Evolutionary conservation across 2,797 vertebrate species (phyloP), one percentile per base, ranked within the genome.

Genomic region (Mormyrus hasselquistii): DNA sequence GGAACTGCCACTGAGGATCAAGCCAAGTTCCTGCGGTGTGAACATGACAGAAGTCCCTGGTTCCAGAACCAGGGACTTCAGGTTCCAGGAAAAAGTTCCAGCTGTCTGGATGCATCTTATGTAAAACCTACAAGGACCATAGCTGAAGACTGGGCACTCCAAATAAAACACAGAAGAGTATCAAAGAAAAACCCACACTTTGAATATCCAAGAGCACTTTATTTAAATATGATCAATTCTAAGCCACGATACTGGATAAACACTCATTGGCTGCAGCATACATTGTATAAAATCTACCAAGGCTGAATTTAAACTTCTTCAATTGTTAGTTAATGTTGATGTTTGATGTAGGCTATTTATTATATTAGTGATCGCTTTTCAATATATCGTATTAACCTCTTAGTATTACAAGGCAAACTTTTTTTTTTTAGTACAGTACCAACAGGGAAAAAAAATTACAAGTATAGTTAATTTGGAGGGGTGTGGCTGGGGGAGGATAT

Each of bases 161-260:
- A 52, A 25, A 52, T 0, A 10, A 52, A 29, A 52, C 69, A 25
- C 47, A 25, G 22, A 85, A 3, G 3, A 85, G 25, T 2, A 52
- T 25, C 44, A 25, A 52, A 25, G 4, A 25, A 85, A 85, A 52
- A 50, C 22, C 19, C 83, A 59, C 16, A 87, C 14, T 34, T 59
- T 10, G 52, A 57, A 8, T 92, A 92, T 92, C 92, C 93, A 93
- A 93, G 92, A 94, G 93, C 92, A 93, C 91, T 93, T 94, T 94
- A 93, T 94, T 94, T 93, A 91, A 91, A 93, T 92, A 92, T 94
- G 93, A 94, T 93, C 92, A 93, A 94, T 94, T 94, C 95, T 94
- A 96, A 96, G 95, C 95, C 96, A 96, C 95, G 92, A 93, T 91
- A 93, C 92, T 93, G 94, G 95, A 91, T 91, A 93, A 90, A 85